Evolutionary conservation across 2,113 vertebrate species (phyloP), one percentile per base, ranked within the genome.

Genomic region (Tauraco erythrolophus): DNA sequence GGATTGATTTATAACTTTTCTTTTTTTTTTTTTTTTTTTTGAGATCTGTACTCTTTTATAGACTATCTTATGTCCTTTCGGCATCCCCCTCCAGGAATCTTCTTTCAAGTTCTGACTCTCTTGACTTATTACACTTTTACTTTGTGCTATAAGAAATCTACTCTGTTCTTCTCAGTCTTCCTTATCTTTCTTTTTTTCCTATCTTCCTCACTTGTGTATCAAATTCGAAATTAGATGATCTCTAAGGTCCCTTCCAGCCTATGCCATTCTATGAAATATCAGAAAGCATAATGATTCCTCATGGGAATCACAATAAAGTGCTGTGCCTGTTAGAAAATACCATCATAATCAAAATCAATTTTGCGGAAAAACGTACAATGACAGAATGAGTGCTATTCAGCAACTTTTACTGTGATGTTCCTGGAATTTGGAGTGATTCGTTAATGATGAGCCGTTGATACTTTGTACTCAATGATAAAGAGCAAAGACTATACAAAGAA

Each of bases 81-180:
- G 2, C 2, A 54, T 27, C 4, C 14, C 17, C 1, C 2, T 0
- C 2, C 7, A 6, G 4, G 3, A 72, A 39, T 62, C 18, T 39
- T 80, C 24, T 88, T 86, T 83, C 30, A 57, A 53, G 6, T 66
- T 89, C 77, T 77, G 45, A 16, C 13, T 72, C 0, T 85, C 43
- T 62, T 66, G 56, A 27, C 1, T 57, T 39, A 6, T 70, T 45
- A 19, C 5, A 37, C n/a, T 85, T 79, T 76, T 62, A 58, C 4
- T 39, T 84, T 61, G 31, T 35, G 3, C 6, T 76, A 4, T 19
- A 24, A 48, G 27, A 65, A 77, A 77, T 62, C 19, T 19, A 12
- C 31, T 56, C 16, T 14, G 12, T 25, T 92, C 9, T 62, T 79
- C 58, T 57, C 33, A 56, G 12, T 37, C 21, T 22, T 92, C 9